Evolutionary conservation across 2,797 vertebrate species (phyloP).

Genomic region (Epinephelus malabaricus): DNA sequence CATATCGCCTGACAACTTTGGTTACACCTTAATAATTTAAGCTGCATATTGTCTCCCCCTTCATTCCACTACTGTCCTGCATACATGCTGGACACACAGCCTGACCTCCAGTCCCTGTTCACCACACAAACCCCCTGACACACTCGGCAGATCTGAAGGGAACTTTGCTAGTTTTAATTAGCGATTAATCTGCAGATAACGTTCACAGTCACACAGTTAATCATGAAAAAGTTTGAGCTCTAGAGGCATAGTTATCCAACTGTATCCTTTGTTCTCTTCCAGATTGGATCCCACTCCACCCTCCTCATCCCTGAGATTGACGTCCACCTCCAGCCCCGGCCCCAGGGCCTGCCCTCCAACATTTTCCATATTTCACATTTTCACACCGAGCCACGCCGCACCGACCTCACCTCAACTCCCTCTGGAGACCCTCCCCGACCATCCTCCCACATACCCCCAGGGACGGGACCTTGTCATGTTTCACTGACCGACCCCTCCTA

Average conservation of each 20-base stretch:
- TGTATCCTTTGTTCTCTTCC: constrained; percentile 31
- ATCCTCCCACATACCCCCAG: constrained; percentile 23
- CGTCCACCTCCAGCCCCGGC: constrained; percentile 28
- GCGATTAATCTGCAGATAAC: not conserved
- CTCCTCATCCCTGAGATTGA: constrained; percentile 49
- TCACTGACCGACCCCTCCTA: constrained; percentile 77
- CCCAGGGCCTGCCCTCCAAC: constrained; percentile 17
- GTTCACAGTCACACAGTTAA: not conserved
- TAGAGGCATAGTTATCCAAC: constrained; percentile 1
- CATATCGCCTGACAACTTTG: too few species aligned
- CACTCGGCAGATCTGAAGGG: too few species aligned
- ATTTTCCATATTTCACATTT: not conserved
- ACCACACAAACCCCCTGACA: too few species aligned
- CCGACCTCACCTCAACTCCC: constrained; percentile 32
- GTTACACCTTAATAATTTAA: too few species aligned
- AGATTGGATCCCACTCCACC: constrained; percentile 54
- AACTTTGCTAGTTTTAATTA: too few species aligned
- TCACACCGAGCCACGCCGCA: constrained; percentile 5
- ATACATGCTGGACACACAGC: too few species aligned
- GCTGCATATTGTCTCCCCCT: too few species aligned
- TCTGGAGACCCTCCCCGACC: constrained; percentile 30
- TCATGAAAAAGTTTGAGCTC: not conserved
- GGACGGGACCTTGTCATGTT: constrained; percentile 78
- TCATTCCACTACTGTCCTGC: too few species aligned
- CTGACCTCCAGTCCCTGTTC: too few species aligned